Evolutionary conservation across 2,888 invertebrate genomes (phyloP), one percentile per base, ranked within the genome.

Genomic region (Elegia similella): DNA sequence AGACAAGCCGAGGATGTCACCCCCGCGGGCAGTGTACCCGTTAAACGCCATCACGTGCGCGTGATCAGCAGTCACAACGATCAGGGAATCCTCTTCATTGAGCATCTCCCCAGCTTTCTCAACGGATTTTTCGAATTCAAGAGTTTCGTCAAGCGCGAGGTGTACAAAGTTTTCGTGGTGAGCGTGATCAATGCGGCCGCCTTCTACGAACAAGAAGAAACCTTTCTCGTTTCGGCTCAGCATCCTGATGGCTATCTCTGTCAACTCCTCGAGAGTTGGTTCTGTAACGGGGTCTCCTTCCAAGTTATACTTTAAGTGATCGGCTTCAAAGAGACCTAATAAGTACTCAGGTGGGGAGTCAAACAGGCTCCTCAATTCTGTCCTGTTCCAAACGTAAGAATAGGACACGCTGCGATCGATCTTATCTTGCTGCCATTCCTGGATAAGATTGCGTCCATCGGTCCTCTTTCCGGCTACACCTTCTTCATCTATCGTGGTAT

Each of bases 1-100:
- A 2, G 65, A 61, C 0, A 75, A 34, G 6, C 78, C 76, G 43
- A 81, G 73, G 47, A 88, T 78, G 58, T 78, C 72, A 29, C 64
- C 61, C 7, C 87, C 86, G 6, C 95, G 88, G 13, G 77, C 78
- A 6, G 94, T 91, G 80, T 96, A 96, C 0, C 96, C 96, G 52
- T 92, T 92, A 65, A 93, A 90, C 15, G 93, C 85, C 92, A 96
- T 93, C 0, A 94, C 93, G 77, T 96, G 96, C 0, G 95, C 92
- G 78, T 96, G 96, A 82, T 96, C 96, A 0, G 95, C 92, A 0
- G 95, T 95, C 10, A 95, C 96, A 30, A 97, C 93, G 16, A 96
- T 92, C 38, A 97, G 85, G 0, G 97, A 96, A 61, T 97, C 81
- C 10, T 74, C 70, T 46, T 71, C 73, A 0, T 70, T 58, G 32